These are phyloP conservation scores for Dichetophora obliterata DNA, from an alignment of 2,888 invertebrate genomes.

Conservation along the genomic window DNA sequence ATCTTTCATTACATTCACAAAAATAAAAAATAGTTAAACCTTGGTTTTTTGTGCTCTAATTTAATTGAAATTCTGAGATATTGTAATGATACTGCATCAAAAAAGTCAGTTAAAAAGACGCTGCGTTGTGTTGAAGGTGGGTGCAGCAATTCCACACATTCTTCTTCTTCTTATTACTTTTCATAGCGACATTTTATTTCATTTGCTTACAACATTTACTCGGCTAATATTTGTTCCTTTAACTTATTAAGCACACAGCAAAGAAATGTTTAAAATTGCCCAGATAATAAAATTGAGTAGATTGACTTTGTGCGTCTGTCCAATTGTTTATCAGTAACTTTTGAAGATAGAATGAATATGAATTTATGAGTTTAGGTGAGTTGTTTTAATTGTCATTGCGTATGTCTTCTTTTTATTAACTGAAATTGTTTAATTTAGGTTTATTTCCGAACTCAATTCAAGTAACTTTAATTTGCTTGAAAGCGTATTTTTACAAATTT, in stretches of 20 bases:
- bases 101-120: not conserved
- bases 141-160: not conserved
- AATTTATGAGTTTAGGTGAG: not conserved
- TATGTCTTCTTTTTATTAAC: too few relatives aligned
- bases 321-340: not conserved
- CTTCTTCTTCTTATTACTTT: not conserved
- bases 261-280: not conserved
- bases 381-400: not conserved
- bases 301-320: not conserved
- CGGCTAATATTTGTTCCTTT: conserved; percentile 16
- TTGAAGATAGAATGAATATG: not conserved
- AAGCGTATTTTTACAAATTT: too few relatives aligned
- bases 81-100: not conserved
- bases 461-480: too few relatives aligned
- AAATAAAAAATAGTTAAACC: not conserved
- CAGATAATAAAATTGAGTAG: conserved; percentile 7
- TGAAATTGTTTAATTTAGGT: too few relatives aligned
- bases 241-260: conserved; percentile 14
- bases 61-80: conserved; percentile 12
- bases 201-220: conserved; percentile 19
- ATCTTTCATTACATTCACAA: not conserved
- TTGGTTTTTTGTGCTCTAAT: conserved; percentile 9
- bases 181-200: not conserved
- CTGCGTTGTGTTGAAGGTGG: conserved; percentile 19
- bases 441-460: too few relatives aligned